A percentile compares a stretch with the other conserved stretches of the same genome.
These are phyloP conservation scores for Alligator mississippiensis DNA, from an alignment of 2,113 vertebrate species.

Conservation along the genomic window DNA sequence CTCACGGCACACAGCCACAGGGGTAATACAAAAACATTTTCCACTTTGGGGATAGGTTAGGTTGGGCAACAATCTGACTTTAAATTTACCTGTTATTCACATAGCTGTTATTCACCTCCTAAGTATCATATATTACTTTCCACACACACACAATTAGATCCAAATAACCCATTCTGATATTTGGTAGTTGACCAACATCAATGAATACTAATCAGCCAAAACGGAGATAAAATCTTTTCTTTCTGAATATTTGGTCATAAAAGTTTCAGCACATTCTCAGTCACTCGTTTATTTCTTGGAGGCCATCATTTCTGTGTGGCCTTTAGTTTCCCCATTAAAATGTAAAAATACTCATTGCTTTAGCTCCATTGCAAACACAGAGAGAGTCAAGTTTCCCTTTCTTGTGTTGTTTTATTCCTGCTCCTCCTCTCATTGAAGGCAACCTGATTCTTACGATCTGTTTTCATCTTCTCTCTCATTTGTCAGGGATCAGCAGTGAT, in stretches of 20 bases:
- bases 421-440: neutral
- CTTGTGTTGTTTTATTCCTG: neutral
- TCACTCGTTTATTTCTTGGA: constrained; percentile 43
- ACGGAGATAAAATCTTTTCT: constrained; percentile 25
- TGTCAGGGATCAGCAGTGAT: neutral
- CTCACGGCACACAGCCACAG: too few species aligned
- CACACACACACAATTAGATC: neutral
- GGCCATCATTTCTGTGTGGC: constrained; percentile 48
- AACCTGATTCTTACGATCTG: neutral
- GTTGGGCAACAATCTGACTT: accelerated
- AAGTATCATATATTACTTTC: neutral
- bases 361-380: constrained; percentile 6
- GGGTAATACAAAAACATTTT: too few species aligned
- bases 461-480: neutral
- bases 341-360: constrained; percentile 48
- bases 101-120: neutral
- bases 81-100: accelerated
- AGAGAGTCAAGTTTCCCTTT: neutral
- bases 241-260: constrained; percentile 50
- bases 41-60: neutral
- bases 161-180: constrained; percentile 28
- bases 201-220: constrained; percentile 39
- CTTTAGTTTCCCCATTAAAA: constrained; percentile 45
- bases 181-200: neutral
- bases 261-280: constrained; percentile 65